These are phyloP conservation scores for Drosophila kikkawai DNA, from an alignment of 1,140 invertebrate species.

Conservation along the genomic window DNA sequence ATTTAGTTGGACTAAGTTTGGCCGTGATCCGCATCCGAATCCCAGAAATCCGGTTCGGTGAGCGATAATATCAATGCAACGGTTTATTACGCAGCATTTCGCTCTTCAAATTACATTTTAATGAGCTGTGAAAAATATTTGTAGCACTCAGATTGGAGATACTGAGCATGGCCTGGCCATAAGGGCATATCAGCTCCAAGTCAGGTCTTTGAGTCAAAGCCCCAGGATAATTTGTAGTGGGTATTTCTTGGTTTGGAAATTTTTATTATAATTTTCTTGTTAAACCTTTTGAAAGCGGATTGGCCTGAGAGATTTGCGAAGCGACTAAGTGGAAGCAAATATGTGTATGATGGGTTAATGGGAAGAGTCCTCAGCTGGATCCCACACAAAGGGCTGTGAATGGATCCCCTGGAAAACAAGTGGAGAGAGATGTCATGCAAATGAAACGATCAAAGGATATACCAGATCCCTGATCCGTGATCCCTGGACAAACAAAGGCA, in stretches of 20 bases:
- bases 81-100: constrained; percentile 75
- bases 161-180: not conserved
- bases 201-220: not conserved
- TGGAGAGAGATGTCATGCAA: constrained; percentile 63
- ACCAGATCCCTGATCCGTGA: not conserved
- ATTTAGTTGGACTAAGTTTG: constrained; percentile 40
- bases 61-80: constrained; percentile 72
- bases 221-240: not conserved
- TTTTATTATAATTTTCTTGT: not conserved
- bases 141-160: constrained; percentile 35
- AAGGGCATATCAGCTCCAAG: not conserved
- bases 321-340: constrained; percentile 59
- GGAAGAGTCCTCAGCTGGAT: constrained; percentile 1
- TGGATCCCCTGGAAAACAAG: constrained; percentile 11
- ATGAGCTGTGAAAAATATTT: constrained; percentile 83
- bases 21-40: constrained; percentile 10
- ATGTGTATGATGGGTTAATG: constrained; percentile 20
- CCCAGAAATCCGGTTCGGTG: constrained; percentile 17
- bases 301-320: constrained; percentile 32
- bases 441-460: constrained; percentile 52
- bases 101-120: constrained; percentile 81
- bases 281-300: not conserved
- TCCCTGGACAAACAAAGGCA: constrained; percentile 58
- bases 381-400: constrained; percentile 35
- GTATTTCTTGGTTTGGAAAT: not conserved